phyloP scores from a whole-genome alignment of 2,888 invertebrate species.

The Xylota sylvarum region DNA sequence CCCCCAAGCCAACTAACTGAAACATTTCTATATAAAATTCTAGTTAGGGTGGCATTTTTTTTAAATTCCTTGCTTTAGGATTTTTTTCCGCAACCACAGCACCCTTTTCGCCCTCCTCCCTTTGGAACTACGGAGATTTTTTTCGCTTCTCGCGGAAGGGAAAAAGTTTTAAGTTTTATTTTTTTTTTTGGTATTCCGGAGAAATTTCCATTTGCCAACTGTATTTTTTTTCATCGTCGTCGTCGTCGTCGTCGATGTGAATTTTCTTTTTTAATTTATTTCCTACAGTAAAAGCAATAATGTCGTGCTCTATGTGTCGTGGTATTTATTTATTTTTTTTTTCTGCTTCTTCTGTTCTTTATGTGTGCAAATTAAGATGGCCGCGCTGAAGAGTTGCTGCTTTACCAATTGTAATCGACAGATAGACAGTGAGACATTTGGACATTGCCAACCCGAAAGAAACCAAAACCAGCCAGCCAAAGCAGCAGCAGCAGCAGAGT shows the following conservation, averaged over 20 bases:
- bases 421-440: constrained; percentile 72
- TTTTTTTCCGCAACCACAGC: constrained; percentile 71
- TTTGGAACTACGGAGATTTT: constrained; percentile 46
- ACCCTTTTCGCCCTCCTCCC: constrained; percentile 58
- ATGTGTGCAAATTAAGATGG: constrained; percentile 77
- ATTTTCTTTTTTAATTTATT: constrained; percentile 77
- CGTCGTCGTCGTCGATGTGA: constrained; percentile 61
- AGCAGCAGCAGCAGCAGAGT: constrained; percentile 23
- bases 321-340: constrained; percentile 47
- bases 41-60: constrained; percentile 75
- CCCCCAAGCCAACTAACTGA: constrained; percentile 65
- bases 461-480: constrained; percentile 43
- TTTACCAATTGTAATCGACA: constrained; percentile 76
- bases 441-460: constrained; percentile 43
- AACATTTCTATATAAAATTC: constrained; percentile 75
- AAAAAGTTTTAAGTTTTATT: constrained; percentile 65
- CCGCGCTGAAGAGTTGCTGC: constrained; percentile 58
- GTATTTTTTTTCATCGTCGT: constrained; percentile 30
- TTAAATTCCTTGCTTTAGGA: constrained; percentile 35
- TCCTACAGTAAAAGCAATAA: constrained; percentile 74
- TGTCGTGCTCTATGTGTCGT: constrained; percentile 76
- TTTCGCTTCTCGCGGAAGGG: constrained; percentile 52
- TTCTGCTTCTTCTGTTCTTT: constrained; percentile 48
- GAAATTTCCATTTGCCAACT: constrained; percentile 76
- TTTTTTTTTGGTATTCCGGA: constrained; percentile 62